Base-by-base conservation (phyloP, 2,797 vertebrate genomes). In the Fundulus diaphanus region DNA sequence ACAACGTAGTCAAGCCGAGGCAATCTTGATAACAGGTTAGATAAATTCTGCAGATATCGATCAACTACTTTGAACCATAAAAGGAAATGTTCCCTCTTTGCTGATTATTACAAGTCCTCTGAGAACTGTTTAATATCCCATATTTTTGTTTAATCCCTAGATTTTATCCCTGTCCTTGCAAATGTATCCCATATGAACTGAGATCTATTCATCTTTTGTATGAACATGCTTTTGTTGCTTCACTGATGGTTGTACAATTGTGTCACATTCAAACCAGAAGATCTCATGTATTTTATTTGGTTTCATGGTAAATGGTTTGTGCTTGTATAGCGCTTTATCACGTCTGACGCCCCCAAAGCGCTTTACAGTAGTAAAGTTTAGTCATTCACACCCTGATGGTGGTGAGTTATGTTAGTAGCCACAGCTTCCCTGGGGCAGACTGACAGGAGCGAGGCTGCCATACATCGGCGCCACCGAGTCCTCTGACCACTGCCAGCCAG, bases 61-160 rank as follows among this genome's bases (percentile, higher is more conserved):
- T 74, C 15, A 65, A 65, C 65, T 70, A n/a, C 33, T 79, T 78
- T 74, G 56, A 74, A 54, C 67, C 20, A 27, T 18, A 44, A 7
- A 68, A 54, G 49, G 37, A 24, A 40, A 56, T 40, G 12, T 65
- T 61, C 20, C 69, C n/a, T 20, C 13, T 22, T 44, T 44, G 35
- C 15, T 44, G 46, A 68, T 51, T 31, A 69, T 69, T 13, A 56
- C 24, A 31, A 5, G n/a, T 27, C 37, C 18, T 65, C 16, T 61
- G 11, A 27, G 29, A 49, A 68, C 24, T 29, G 27, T 46, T 51
- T 73, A 8, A 37, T 48, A 27, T 52, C 7, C 27, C 35, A 12
- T 22, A 16, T 31, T 67, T 56, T 72, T 40, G 49, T 70, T 18
- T 76, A 61, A 76, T 40, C n/a, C 27, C 42, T 44, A 52, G 46